Conservation (phyloP, 2,797 vertebrate genomes). For the Myripristis jacobus region DNA sequence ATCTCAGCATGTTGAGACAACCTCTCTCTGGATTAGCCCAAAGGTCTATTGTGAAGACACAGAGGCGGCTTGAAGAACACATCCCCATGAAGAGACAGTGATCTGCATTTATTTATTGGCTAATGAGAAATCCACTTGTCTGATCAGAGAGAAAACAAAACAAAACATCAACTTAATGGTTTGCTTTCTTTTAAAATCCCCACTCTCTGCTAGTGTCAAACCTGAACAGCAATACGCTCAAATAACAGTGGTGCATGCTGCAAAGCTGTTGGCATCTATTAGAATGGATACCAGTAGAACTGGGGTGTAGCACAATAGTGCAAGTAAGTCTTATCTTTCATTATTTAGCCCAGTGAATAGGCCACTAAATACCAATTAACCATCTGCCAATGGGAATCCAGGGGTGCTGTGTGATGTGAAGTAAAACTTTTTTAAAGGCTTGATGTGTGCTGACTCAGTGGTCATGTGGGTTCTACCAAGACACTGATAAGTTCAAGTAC, state of each 20-base stretch:
- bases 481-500: too few species aligned
- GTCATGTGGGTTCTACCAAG: too few species aligned
- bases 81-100: slow-evolving; percentile 8
- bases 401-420: too few species aligned
- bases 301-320: not conserved
- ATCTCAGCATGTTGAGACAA: slow-evolving; percentile 61
- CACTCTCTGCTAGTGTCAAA: not conserved
- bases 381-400: too few species aligned
- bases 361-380: not conserved
- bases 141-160: not conserved
- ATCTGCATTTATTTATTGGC: slow-evolving; percentile 34
- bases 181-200: not conserved
- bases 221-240: slow-evolving; percentile 13
- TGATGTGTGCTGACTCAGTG: too few species aligned
- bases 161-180: not conserved
- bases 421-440: not conserved
- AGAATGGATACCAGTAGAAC: not conserved
- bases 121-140: slow-evolving; percentile 35
- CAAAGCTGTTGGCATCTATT: not conserved
- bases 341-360: not conserved
- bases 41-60: slow-evolving; percentile 47
- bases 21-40: slow-evolving; percentile 69
- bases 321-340: not conserved
- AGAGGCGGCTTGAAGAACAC: slow-evolving; percentile 56
- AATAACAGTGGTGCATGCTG: not conserved